phyloP scores from a whole-genome alignment of 2,888 invertebrate genomes.

The Metalampra italica region DNA sequence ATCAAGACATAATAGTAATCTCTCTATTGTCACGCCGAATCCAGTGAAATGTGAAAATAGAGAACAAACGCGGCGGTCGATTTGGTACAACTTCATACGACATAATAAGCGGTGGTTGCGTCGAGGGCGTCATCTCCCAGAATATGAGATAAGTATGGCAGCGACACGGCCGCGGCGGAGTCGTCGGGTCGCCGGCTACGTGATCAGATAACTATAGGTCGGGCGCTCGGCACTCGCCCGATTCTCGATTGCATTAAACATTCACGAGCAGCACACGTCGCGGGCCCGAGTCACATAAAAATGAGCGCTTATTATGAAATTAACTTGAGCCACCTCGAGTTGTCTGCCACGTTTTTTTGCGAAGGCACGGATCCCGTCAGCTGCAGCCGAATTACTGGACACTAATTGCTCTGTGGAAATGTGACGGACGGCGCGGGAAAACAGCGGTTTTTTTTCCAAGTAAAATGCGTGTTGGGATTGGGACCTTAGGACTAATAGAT shows the following conservation, averaged over 20 bases:
- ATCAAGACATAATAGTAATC: no score
- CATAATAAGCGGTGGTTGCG: conserved; percentile 52
- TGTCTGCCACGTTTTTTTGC: conserved; percentile 58
- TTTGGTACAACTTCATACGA: conserved; percentile 30
- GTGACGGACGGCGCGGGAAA: conserved; percentile 67
- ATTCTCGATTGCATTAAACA: conserved; percentile 66
- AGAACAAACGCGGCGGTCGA: conserved; percentile 22
- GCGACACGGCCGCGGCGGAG: conserved; percentile 39
- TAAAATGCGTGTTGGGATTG: conserved; percentile 8
- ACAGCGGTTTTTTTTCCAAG: conserved; percentile 38
- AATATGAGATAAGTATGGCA: conserved; percentile 61
- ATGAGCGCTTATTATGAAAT: conserved; percentile 77
- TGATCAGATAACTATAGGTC: conserved; percentile 43
- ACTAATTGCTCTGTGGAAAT: conserved; percentile 75
- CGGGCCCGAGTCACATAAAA: conserved; percentile 66
- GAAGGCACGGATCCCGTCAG: conserved; percentile 57
- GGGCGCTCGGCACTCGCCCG: conserved; percentile 38
- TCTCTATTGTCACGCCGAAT: no score
- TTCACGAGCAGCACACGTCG: conserved; percentile 60
- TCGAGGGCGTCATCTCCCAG: conserved; percentile 57
- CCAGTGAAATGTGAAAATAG: conserved; percentile 13
- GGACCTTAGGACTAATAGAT: not conserved
- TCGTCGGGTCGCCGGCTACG: conserved; percentile 33
- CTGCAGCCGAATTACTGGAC: conserved; percentile 72
- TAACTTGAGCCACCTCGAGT: conserved; percentile 58